Evolutionary conservation across 2,113 vertebrate genomes (phyloP), one percentile per base, ranked within the genome.

Genomic region (Eretmochelys imbricata): DNA sequence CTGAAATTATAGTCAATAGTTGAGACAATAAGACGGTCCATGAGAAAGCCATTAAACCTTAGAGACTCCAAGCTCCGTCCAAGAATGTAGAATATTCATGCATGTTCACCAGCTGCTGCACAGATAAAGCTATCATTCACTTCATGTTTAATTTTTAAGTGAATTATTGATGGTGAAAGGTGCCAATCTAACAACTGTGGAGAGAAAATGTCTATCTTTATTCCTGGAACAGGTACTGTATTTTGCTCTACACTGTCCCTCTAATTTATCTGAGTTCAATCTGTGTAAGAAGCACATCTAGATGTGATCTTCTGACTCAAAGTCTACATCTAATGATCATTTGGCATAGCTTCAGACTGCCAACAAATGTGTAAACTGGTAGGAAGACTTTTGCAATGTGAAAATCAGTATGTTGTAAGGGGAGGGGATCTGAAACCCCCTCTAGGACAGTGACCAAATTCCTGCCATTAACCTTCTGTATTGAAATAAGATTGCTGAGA

Each of bases 381-480:
- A 93, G 84, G 57, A 59, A 59, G 84, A 85, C 80, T 10, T 91
- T 27, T 59, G 24, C 54, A 76, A 59, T 89, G 17, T 86, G 75
- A 75, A 88, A 89, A 87, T 16, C 24, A 10, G 20, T 85, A 38
- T 72, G 5, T 92, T 86, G 25, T 82, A 82, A 89, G 92, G 55
- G 20, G 25, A n/a, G 46, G 27, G 57, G 57, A 59, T 59, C 53
- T 82, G 87, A 91, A 91, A 84, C 62, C 57, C 91, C 84, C 49
- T 82, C 69, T 49, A 55, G 83, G 78, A 96, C 93, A 84, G 12
- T 0, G 6, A 24, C 84, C 5, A 88, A 83, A 84, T 86, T 85
- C 35, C 69, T 84, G 87, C 85, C 92, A 92, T 93, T 95, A 75
- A 86, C 90, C 90, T 91, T 62, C 31, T 93, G 38, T 86, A 94